phyloP scores from a whole-genome alignment of 64 coral and sea anemone species.

The Orbicella faveolata region DNA sequence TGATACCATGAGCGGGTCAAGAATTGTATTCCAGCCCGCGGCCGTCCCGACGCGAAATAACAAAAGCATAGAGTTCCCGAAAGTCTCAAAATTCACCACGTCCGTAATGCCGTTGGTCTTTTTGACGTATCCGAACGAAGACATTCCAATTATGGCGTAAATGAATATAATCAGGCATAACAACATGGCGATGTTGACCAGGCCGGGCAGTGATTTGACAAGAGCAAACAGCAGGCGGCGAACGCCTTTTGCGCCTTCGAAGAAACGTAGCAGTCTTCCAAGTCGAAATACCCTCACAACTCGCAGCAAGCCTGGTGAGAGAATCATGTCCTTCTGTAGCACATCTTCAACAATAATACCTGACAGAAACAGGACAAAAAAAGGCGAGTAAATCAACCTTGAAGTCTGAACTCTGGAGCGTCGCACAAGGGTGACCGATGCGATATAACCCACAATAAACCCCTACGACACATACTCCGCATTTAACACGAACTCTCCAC shows the following conservation, averaged over 20 bases:
- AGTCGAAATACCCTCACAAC: conserved; percentile 96
- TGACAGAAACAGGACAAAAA: conserved; percentile 21
- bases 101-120: conserved; percentile 88
- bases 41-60: conserved; percentile 96
- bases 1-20: conserved; percentile 88
- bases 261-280: conserved; percentile 87
- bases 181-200: conserved; percentile 93
- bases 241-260: conserved; percentile 93
- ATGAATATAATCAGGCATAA: conserved; percentile 95
- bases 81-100: conserved; percentile 99
- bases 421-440: too few species aligned
- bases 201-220: conserved; percentile 90
- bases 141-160: conserved; percentile 98
- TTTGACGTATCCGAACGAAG: conserved; percentile 92
- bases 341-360: conserved; percentile 88
- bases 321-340: conserved; percentile 69
- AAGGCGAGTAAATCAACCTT: background rate
- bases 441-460: too few species aligned
- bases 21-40: conserved; percentile 97
- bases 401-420: background rate
- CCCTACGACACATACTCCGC: too few species aligned
- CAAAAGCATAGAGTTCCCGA: conserved; percentile 82
- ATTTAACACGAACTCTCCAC: too few species aligned
- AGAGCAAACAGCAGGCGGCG: conserved; percentile 87
- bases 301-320: conserved; percentile 91